Base-by-base conservation (phyloP, 2,113 vertebrate species). In the Scomber scombrus region DNA sequence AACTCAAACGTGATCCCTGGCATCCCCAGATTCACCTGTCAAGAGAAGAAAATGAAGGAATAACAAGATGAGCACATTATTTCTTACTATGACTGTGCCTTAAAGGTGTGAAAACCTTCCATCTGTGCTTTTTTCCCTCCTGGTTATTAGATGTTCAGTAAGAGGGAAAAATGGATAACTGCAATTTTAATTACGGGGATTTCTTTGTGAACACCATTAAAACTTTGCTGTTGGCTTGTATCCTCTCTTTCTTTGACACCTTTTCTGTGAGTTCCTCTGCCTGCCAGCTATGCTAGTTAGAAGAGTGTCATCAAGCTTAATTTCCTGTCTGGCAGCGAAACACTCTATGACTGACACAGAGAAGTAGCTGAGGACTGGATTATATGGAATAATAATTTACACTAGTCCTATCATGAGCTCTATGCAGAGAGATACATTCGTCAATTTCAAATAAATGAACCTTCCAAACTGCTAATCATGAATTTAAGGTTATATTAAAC, bases 21-120 rank as follows among this genome's bases (percentile, higher is more conserved):
- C 45, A 40, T 73, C 65, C 52, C 46, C 55, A 63, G 50, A 56
- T 47, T 73, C 66, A 56, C 54, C 67, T 71, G 52, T 40, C 14
- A 34, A 26, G 45, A 67, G 15, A 11, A 7, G 21, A 29, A 69
- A 47, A 75, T 57, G 50, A 29, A 57, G 23, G n/a, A 63, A 57
- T 31, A 29, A 34, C 51, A 21, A 65, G 15, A 16, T 61, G 21
- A 64, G 64, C 16, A 43, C n/a, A 56, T 64, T 51, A 16, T 55
- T 57, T 54, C 26, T 57, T n/a, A 45, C 31, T 74, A 0, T 54
- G 40, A 55, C 46, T 55, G 23, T 40, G 14, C 15, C 45, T 61
- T 26, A 26, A 26, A 26, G 23, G 23, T 26, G 23, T 26, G 23
- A 26, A 26, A 26, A 26, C 23, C 23, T 26, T 26, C 23, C 23